These are phyloP conservation scores for Dendrocincla fuliginosa DNA, from an alignment of 2,797 vertebrate genomes.

Conservation along the genomic window DNA sequence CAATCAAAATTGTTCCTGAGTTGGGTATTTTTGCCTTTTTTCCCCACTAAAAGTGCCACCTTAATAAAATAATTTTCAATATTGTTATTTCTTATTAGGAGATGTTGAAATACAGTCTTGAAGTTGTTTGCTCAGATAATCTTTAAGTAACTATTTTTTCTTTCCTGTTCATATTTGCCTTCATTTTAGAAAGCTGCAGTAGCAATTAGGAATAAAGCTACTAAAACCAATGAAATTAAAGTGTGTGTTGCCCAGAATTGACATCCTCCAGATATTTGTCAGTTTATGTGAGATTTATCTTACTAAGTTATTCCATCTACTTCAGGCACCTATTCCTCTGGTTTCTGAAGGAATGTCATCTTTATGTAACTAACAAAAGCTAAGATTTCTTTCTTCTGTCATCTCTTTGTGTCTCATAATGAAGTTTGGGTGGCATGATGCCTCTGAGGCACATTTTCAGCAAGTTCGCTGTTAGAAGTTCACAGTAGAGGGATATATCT, in stretches of 20 bases:
- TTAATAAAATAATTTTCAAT: background rate
- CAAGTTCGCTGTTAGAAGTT: background rate
- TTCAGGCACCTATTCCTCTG: background rate
- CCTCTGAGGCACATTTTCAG: background rate
- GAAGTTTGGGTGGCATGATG: background rate
- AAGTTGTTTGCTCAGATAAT: background rate
- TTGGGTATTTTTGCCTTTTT: rapidly evolving
- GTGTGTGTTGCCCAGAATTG: background rate
- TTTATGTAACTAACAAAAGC: background rate
- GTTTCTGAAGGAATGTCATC: background rate
- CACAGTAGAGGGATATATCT: background rate
- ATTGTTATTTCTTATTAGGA: background rate
- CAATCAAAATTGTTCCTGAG: background rate
- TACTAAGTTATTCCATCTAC: background rate
- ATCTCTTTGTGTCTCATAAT: background rate
- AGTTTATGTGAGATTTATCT: background rate
- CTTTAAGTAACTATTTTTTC: background rate
- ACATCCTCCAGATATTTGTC: background rate
- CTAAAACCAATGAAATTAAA: background rate
- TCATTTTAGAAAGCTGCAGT: background rate
- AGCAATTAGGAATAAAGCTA: background rate
- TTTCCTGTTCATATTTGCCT: background rate
- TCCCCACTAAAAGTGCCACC: background rate
- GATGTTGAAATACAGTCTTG: background rate
- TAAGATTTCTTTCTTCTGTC: background rate